A percentile compares a stretch with the other conserved stretches of the same genome.
Conservation (phyloP, 2,113 vertebrate genomes). For the Tragelaphus imberbis region DNA sequence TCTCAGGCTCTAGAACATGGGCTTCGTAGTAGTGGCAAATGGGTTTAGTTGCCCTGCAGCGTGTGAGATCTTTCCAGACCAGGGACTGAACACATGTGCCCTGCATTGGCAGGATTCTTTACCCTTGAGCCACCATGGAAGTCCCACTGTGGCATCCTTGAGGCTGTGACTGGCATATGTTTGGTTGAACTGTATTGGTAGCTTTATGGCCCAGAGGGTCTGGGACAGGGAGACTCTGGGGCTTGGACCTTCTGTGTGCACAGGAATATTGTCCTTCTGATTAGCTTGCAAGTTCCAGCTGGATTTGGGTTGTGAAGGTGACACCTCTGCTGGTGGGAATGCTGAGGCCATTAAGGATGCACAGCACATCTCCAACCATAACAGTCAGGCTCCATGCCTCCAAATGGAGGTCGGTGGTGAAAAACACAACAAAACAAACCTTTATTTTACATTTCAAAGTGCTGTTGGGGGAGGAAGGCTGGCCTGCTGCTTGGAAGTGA, state of each 20-base stretch:
- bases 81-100: neutral
- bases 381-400: neutral
- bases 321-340: constrained; percentile 11
- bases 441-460: constrained; percentile 44
- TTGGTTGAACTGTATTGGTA: neutral
- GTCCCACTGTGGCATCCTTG: neutral
- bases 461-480: constrained; percentile 1
- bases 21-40: neutral
- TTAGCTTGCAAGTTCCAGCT: constrained; percentile 22
- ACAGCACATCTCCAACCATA: neutral
- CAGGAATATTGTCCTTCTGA: neutral
- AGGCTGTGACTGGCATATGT: neutral
- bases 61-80: neutral
- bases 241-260: neutral
- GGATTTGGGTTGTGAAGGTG: constrained; percentile 60
- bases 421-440: constrained; percentile 21
- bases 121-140: neutral
- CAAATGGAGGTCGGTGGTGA: neutral
- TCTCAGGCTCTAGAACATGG: neutral
- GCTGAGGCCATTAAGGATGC: neutral
- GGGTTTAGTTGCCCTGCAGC: neutral
- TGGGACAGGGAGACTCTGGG: neutral
- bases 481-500: constrained; percentile 6
- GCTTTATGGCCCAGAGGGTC: neutral
- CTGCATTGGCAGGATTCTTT: neutral